These are phyloP conservation scores for Caenorhabditis auriculariae DNA, from an alignment of 2,888 invertebrate species.

Conservation along the genomic window DNA sequence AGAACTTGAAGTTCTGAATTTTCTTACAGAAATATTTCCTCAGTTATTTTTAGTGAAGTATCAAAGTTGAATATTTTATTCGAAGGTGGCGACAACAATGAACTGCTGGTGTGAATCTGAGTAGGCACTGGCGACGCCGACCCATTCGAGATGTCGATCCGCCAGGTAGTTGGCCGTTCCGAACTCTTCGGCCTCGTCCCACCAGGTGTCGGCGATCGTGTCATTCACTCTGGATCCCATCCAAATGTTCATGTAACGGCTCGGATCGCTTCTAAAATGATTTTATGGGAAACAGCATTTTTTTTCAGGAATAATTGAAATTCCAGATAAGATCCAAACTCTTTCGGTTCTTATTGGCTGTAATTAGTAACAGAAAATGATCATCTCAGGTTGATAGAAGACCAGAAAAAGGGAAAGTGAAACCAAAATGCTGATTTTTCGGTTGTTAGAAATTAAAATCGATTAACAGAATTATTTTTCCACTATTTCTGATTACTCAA, in stretches of 20 bases:
- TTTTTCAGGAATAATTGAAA: too few species aligned
- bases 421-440: too few species aligned
- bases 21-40: not conserved
- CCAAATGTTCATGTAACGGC: conserved; percentile 34
- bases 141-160: conserved; percentile 21
- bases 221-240: conserved; percentile 26
- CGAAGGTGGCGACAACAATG: conserved; percentile 28
- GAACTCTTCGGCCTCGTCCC: conserved; percentile 35
- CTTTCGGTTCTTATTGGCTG: too few species aligned
- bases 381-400: too few species aligned
- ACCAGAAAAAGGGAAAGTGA: too few species aligned
- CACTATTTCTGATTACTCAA: too few species aligned
- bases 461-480: too few species aligned
- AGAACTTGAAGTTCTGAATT: too few species aligned
- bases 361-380: too few species aligned
- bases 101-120: conserved; percentile 22
- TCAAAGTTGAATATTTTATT: conserved; percentile 5
- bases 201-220: conserved; percentile 35
- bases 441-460: too few species aligned
- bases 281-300: too few species aligned
- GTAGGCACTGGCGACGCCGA: conserved; percentile 28
- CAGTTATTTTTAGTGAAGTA: not conserved
- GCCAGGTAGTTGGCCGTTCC: conserved; percentile 21
- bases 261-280: conserved; percentile 17
- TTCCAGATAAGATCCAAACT: too few species aligned